A percentile compares a stretch with the other conserved stretches of the same genome.
Evolutionary conservation across 2,888 invertebrate genomes (phyloP).

Genomic region (Galerucella pusilla): DNA sequence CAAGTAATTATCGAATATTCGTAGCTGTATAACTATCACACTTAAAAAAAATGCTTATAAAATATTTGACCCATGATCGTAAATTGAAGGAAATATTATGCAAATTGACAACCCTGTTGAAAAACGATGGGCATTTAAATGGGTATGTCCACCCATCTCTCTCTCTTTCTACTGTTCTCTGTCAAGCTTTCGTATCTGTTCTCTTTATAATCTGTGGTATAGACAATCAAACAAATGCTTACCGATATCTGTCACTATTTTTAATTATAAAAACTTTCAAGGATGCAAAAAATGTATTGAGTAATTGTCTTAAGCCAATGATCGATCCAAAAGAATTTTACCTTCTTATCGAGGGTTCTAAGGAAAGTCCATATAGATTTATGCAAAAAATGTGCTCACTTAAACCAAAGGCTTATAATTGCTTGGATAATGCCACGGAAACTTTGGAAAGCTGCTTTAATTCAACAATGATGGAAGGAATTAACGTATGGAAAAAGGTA

Average conservation of each 20-base stretch:
- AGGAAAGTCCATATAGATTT: background rate
- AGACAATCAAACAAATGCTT: too few species aligned
- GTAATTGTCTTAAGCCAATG: background rate
- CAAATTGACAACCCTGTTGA: too few species aligned
- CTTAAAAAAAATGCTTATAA: too few species aligned
- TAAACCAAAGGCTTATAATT: background rate
- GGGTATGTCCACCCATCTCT: too few species aligned
- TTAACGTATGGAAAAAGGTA: slow-evolving; percentile 1
- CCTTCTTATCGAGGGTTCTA: background rate
- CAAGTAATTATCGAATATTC: too few species aligned
- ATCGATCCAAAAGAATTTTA: background rate
- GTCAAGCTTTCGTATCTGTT: too few species aligned
- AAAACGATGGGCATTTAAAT: too few species aligned
- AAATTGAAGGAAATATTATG: too few species aligned
- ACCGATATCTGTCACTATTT: background rate
- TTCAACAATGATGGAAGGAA: background rate
- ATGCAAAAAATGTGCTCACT: background rate
- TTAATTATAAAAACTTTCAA: background rate
- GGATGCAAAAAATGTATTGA: background rate
- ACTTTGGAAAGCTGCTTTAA: background rate
- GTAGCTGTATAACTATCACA: too few species aligned
- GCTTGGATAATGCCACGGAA: background rate
- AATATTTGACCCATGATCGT: too few species aligned
- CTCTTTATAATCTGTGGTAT: too few species aligned
- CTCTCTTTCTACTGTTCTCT: too few species aligned